phyloP scores from a whole-genome alignment of 2,888 invertebrate species.

The Lymantria dispar region DNA sequence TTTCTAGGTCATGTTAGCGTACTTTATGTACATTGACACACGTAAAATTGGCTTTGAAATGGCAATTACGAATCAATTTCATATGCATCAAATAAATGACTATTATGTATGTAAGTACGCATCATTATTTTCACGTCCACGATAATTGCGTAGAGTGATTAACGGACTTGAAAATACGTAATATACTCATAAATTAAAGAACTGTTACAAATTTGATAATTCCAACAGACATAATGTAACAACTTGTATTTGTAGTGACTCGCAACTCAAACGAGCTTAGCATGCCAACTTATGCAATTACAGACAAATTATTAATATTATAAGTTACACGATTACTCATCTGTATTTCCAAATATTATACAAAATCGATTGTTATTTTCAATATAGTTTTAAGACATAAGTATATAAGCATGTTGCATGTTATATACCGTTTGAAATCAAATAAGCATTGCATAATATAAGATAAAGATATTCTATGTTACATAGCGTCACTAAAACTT shows the following conservation, averaged over 20 bases:
- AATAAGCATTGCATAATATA: constrained; percentile 16
- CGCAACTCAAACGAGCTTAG: background rate
- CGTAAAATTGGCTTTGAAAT: background rate
- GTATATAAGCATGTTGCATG: constrained; percentile 7
- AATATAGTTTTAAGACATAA: constrained; percentile 7
- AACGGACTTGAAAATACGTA: background rate
- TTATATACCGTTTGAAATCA: constrained; percentile 20
- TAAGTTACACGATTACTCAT: background rate
- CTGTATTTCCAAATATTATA: background rate
- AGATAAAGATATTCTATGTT: constrained; percentile 32
- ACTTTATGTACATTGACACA: background rate
- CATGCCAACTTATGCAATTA: background rate
- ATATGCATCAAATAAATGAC: background rate
- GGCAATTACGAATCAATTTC: background rate
- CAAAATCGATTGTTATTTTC: background rate
- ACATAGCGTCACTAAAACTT: constrained; percentile 52
- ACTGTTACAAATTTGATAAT: background rate
- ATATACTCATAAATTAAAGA: background rate
- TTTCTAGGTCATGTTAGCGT: constrained; percentile 46
- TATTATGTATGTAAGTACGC: background rate
- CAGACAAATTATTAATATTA: background rate
- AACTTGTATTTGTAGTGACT: background rate
- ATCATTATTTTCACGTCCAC: background rate
- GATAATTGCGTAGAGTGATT: background rate
- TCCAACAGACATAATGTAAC: background rate